phyloP scores from a whole-genome alignment of 2,888 invertebrate genomes.

The Conus canariensis region DNA sequence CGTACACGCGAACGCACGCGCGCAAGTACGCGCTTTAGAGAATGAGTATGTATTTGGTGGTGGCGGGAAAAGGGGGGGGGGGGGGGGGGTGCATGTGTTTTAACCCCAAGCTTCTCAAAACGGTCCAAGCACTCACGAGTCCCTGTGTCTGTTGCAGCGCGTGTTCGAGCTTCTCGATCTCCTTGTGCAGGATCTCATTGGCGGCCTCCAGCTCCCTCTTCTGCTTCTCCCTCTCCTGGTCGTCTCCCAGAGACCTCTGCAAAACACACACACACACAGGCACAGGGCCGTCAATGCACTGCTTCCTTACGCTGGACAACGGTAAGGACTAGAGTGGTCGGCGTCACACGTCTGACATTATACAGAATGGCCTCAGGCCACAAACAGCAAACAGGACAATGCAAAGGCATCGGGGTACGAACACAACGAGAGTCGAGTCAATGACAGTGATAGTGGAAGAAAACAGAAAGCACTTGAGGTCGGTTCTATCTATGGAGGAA shows the following conservation, averaged over 20 bases:
- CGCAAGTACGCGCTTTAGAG: background rate
- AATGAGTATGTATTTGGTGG: no score
- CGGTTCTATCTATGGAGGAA: no score
- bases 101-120: no score
- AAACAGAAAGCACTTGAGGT: no score
- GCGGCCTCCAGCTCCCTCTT: slow-evolving; percentile 63
- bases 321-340: no score
- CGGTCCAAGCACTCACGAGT: slow-evolving; percentile 62
- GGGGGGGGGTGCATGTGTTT: no score
- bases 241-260: slow-evolving; percentile 25
- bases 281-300: background rate
- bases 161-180: slow-evolving; percentile 67
- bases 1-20: background rate
- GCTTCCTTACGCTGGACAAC: no score
- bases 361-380: background rate
- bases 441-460: no score
- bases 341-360: background rate
- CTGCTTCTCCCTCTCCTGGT: background rate
- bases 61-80: no score
- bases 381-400: background rate
- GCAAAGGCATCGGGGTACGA: background rate
- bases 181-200: slow-evolving; percentile 67
- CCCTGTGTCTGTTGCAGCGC: slow-evolving; percentile 66
- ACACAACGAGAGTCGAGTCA: no score
- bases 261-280: slow-evolving; percentile 3